Conservation (phyloP, 2,797 vertebrate genomes). For the Rhodeus uyekii region DNA sequence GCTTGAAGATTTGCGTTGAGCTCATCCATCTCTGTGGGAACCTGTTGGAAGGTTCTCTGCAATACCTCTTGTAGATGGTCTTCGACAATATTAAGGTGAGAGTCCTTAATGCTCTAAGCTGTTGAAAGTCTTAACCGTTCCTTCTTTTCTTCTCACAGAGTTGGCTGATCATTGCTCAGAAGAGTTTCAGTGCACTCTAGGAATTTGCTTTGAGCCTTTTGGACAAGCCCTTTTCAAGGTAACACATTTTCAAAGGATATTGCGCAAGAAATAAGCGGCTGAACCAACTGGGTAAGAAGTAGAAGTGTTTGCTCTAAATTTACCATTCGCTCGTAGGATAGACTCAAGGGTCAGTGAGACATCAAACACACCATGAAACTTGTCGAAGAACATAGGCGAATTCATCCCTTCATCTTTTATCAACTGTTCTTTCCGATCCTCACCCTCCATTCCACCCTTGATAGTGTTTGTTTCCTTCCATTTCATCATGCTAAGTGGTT, state of each 20-base stretch:
- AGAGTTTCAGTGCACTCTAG: not conserved
- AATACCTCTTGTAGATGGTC: constrained; percentile 19
- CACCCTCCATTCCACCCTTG: constrained; percentile 39
- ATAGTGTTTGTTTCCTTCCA: constrained; percentile 53
- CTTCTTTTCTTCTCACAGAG: constrained; percentile 41
- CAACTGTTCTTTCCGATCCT: not conserved
- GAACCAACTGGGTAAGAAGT: not conserved
- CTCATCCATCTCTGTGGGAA: not conserved
- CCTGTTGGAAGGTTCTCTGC: constrained; percentile 28
- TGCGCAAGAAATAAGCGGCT: not conserved
- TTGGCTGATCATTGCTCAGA: not conserved
- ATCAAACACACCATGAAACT: not conserved
- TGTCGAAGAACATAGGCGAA: not conserved
- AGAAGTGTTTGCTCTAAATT: not conserved
- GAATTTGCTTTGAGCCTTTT: not conserved
- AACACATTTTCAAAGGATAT: not conserved
- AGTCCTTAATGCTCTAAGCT: not conserved
- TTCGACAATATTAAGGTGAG: constrained; percentile 36
- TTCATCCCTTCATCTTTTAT: constrained; percentile 43
- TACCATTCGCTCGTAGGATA: not conserved
- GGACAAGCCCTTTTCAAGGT: not conserved
- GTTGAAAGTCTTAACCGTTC: constrained; percentile 31
- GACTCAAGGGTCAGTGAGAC: not conserved
- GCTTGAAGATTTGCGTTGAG: not conserved
- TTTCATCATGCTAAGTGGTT: constrained; percentile 77